Conservation (phyloP, 1,140 invertebrate species). For the Pectinophora gossypiella region DNA sequence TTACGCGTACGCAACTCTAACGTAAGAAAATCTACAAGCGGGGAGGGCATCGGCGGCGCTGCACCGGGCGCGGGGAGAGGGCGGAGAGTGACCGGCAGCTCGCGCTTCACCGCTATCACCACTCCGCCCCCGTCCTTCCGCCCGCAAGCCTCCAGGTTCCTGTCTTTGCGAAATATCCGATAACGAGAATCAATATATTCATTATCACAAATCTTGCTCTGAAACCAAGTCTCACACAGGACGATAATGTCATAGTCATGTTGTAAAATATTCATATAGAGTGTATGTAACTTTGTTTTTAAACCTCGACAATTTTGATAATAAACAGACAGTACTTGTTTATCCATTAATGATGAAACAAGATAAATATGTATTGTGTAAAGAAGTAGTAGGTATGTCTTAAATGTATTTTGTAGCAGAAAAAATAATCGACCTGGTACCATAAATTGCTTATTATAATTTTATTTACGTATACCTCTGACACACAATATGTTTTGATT, state of each 20-base stretch:
- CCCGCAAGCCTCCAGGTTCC: not conserved
- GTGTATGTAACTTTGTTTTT: not conserved
- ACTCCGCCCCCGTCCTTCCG: constrained; percentile 3
- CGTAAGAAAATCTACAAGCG: not conserved
- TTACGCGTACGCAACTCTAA: not conserved
- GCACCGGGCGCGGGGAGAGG: not conserved
- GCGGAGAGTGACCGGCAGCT: not conserved
- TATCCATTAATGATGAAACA: too few species aligned
- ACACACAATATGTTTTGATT: too few species aligned
- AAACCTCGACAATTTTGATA: constrained; percentile 7
- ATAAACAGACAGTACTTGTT: not conserved
- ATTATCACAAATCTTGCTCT: constrained; percentile 6
- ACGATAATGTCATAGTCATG: constrained; percentile 12
- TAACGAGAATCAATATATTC: constrained; percentile 15
- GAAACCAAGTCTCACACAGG: constrained; percentile 10
- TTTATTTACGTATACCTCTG: too few species aligned
- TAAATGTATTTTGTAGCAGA: too few species aligned
- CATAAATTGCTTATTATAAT: too few species aligned
- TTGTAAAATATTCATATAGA: constrained; percentile 9
- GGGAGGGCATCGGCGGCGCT: not conserved
- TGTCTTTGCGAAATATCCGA: constrained; percentile 8
- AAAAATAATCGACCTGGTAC: too few species aligned
- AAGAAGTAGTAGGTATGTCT: too few species aligned
- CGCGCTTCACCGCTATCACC: constrained; percentile 3
- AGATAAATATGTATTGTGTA: too few species aligned